phyloP scores from a whole-genome alignment of 2,113 vertebrate genomes.

The Telmatochromis sp. region DNA sequence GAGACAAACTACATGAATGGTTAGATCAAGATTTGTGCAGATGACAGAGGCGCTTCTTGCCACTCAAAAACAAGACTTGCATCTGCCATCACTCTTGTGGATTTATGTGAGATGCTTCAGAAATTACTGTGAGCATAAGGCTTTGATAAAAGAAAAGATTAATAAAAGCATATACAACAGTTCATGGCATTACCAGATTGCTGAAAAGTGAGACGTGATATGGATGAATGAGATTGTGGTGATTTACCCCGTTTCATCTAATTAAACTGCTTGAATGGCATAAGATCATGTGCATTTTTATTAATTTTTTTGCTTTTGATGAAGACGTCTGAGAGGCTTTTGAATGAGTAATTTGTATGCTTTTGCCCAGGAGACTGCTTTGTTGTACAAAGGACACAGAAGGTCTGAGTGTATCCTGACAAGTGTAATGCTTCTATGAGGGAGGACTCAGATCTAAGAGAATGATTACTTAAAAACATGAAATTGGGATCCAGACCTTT shows the following conservation, averaged over 20 bases:
- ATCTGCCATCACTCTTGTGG: not conserved
- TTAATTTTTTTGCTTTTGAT: not conserved
- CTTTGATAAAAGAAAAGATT: not conserved
- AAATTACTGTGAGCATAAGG: conserved; percentile 15
- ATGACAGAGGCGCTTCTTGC: not conserved
- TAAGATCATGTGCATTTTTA: not conserved
- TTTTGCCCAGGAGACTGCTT: not conserved
- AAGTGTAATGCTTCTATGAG: not conserved
- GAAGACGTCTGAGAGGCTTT: not conserved
- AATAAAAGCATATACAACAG: conserved; percentile 3
- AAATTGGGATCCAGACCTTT: not conserved
- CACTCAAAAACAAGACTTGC: not conserved
- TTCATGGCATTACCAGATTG: not conserved
- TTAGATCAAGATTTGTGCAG: not conserved
- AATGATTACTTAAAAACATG: not conserved
- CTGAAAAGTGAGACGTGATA: conserved; percentile 1
- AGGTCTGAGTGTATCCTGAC: conserved; percentile 2
- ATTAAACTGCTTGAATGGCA: conserved; percentile 20
- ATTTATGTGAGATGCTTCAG: not conserved
- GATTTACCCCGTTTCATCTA: not conserved
- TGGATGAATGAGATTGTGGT: conserved; percentile 1
- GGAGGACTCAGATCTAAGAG: not conserved
- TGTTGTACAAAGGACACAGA: not conserved
- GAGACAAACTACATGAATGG: conserved; percentile 26
- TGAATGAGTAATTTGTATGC: not conserved